phyloP scores from a whole-genome alignment of 2,113 vertebrate species.

The Chloebia gouldiae region DNA sequence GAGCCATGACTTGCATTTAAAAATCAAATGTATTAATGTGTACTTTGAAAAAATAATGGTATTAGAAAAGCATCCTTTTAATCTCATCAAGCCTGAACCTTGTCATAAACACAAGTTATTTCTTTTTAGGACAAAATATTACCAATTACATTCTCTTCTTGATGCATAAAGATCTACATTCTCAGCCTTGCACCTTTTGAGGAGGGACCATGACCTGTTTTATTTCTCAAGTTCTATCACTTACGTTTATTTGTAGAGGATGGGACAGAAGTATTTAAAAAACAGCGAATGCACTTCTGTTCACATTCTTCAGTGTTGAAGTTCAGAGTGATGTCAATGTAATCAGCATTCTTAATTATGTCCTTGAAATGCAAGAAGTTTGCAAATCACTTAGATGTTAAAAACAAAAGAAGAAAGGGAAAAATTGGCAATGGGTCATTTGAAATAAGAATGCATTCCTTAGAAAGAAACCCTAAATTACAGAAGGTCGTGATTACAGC shows the following conservation, averaged over 20 bases:
- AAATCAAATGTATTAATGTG: constrained; percentile 7
- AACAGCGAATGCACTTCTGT: background rate
- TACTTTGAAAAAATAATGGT: background rate
- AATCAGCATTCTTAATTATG: constrained; percentile 62
- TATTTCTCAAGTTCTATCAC: constrained; percentile 24
- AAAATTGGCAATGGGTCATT: background rate
- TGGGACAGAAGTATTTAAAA: constrained; percentile 30
- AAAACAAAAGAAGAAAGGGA: background rate
- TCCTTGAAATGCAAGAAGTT: constrained; percentile 54
- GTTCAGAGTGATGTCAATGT: constrained; percentile 31
- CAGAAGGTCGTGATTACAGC: background rate
- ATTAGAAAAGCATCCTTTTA: background rate
- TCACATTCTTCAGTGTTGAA: constrained; percentile 1
- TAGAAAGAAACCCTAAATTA: constrained; percentile 48
- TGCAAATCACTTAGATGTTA: constrained; percentile 38
- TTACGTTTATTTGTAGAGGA: constrained; percentile 39
- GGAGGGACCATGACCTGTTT: background rate
- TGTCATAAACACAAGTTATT: constrained; percentile 21
- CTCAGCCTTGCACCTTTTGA: background rate
- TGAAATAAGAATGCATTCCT: constrained; percentile 12
- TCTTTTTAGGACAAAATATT: background rate
- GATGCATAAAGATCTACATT: background rate
- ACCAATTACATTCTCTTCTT: background rate
- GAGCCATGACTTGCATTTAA: constrained; percentile 34
- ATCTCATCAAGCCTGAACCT: background rate